Base-by-base conservation (phyloP, 1,140 invertebrate species). In the Leptopilina clavipes region DNA sequence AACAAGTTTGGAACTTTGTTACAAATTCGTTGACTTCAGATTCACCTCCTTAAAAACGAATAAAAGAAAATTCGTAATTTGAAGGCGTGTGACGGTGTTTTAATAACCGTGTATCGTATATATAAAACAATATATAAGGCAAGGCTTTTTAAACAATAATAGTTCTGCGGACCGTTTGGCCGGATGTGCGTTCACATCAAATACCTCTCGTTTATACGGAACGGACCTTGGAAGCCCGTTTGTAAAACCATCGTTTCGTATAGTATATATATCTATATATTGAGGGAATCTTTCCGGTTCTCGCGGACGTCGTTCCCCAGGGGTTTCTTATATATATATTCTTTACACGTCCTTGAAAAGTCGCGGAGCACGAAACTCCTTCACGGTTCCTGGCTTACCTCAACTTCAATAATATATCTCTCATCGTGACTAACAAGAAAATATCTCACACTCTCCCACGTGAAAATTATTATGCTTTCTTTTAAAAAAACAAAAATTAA, bases 201-300 rank as follows among this genome's bases (percentile, higher is more conserved):
- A n/a, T n/a, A n/a, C n/a, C n/a, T n/a, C n/a, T 82, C 81, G 83
- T 85, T 82, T 82, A 71, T 22, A 17, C 74, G 76, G 78, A 79
- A 83, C 83, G 84, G 86, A 86, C 89, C 88, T 90, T 89, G 88
- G 83, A 87, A 88, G 86, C 85, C 85, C 85, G 79, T 75, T 77
- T 75, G 75, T 89, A 89, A 88, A 40, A 6, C 37, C 37, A 40
- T 40, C 37, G 37, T 88, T 88, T 65, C 56, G 82, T 85, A 83
- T n/a, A n/a, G n/a, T n/a, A n/a, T n/a, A n/a, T n/a, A n/a, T n/a
- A n/a, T n/a, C n/a, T n/a, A n/a, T 82, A 81, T 89, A 90, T 89
- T 87, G 87, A 87, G 89, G 83, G 88, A 90, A 90, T 89, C 88
- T 89, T 90, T 90, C 88, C 88, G 89, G 89, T 90, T 90, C 88